Conservation (phyloP, 1,140 invertebrate species). For the Nymphalis io region DNA sequence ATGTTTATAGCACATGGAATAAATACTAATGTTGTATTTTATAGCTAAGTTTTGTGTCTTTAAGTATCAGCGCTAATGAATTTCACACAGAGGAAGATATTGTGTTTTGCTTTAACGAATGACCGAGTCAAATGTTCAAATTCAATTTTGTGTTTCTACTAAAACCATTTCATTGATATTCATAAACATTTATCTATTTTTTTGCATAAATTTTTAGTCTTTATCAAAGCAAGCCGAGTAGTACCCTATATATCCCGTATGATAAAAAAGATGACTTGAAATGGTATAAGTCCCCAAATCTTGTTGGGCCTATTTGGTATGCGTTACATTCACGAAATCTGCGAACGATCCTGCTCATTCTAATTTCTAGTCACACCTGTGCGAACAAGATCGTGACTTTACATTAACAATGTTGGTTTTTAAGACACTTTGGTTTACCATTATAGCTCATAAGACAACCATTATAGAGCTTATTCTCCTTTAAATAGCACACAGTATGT, state of each 20-base stretch:
- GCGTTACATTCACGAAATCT: conserved; percentile 31
- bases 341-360: conserved; percentile 36
- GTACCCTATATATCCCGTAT: not conserved
- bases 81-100: no score
- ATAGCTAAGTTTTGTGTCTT: no score
- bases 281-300: conserved; percentile 8
- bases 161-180: no score
- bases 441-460: not conserved
- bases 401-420: conserved; percentile 40
- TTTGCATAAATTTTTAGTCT: no score
- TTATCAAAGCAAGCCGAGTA: no score
- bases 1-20: no score
- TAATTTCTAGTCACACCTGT: conserved; percentile 43
- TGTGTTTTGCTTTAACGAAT: no score
- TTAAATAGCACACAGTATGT: conserved; percentile 12
- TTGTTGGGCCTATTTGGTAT: conserved; percentile 30
- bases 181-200: no score
- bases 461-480: conserved; percentile 14
- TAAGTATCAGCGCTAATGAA: no score
- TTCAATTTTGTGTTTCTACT: no score
- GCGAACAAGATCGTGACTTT: conserved; percentile 37
- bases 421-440: not conserved
- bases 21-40: no score
- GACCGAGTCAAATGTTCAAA: no score
- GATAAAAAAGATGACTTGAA: not conserved